Evolutionary conservation across 2,797 vertebrate species (phyloP).

Genomic region (Fundulus diaphanus): DNA sequence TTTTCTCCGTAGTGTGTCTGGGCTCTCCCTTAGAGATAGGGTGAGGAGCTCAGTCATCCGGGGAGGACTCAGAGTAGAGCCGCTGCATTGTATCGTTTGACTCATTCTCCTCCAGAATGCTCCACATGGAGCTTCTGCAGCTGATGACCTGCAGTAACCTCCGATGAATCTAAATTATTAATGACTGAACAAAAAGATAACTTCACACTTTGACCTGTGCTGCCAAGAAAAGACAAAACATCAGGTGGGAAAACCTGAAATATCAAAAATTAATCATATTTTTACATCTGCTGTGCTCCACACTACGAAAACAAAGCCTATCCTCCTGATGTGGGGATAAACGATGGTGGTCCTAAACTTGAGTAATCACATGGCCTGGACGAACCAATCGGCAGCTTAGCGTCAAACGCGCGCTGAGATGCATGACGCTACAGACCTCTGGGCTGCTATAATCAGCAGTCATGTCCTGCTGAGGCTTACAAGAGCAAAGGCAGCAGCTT

Average conservation of each 20-base stretch:
- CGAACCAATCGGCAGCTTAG: neutral
- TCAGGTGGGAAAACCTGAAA: neutral
- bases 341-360: neutral
- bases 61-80: no score
- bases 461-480: slow-evolving; percentile 64
- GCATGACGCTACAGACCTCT: slow-evolving; percentile 17
- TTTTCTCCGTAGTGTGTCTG: no score
- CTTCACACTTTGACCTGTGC: neutral
- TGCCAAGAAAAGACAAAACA: neutral
- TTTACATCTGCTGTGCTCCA: neutral
- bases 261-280: neutral
- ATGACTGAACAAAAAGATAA: neutral
- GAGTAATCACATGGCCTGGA: no score
- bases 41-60: no score
- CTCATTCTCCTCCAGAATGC: neutral
- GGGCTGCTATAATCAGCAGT: slow-evolving; percentile 51
- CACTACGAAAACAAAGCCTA: no score
- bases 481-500: slow-evolving; percentile 48
- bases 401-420: neutral
- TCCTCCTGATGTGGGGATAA: neutral
- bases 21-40: no score
- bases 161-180: neutral
- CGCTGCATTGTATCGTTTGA: no score
- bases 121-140: neutral
- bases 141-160: neutral